These are phyloP conservation scores for Gracilinanus agilis DNA, from an alignment of 2,113 vertebrate species.

Conservation along the genomic window DNA sequence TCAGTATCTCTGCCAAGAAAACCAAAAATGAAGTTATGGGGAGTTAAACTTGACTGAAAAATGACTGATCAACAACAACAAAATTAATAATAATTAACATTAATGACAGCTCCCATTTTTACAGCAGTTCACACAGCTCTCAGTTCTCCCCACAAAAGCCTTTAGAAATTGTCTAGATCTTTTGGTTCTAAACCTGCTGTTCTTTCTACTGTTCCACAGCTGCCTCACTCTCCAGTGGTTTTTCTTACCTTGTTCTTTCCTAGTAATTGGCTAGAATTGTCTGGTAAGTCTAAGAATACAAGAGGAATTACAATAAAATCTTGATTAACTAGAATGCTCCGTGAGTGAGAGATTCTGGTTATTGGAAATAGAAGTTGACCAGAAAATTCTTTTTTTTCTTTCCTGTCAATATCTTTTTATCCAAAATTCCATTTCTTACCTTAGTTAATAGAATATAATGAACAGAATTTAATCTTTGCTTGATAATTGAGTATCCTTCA, in stretches of 20 bases:
- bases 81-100: not conserved
- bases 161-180: not conserved
- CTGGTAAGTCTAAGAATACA: not conserved
- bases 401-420: not conserved
- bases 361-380: not conserved
- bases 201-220: not conserved
- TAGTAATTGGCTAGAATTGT: not conserved
- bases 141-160: not conserved
- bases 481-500: no score
- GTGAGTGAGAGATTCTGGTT: not conserved
- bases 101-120: not conserved
- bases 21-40: no score
- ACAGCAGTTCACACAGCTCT: not conserved
- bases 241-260: not conserved
- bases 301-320: fast-evolving
- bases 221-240: not conserved
- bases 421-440: not conserved
- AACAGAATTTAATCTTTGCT: not conserved
- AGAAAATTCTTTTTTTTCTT: not conserved
- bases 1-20: no score
- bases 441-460: not conserved
- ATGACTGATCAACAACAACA: no score
- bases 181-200: not conserved
- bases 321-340: not conserved
- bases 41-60: no score